Evolutionary conservation across 2,113 vertebrate genomes (phyloP), one percentile per base, ranked within the genome.

Genomic region (Periophthalmus modestus): DNA sequence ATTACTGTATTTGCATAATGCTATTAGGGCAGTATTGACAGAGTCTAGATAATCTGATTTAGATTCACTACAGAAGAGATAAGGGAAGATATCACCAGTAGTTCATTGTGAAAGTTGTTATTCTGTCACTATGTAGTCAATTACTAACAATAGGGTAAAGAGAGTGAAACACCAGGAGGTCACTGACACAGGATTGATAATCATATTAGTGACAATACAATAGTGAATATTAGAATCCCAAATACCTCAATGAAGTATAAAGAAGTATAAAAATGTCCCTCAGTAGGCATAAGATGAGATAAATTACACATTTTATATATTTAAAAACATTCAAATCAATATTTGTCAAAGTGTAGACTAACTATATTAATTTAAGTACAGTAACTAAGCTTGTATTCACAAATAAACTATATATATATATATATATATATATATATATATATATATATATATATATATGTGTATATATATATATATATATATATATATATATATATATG

Each of bases 61-160:
- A 65, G 33, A 7, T 75, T 16, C 75, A 10, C 59, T 36, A 58
- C 63, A 72, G 12, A 11, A 58, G 34, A 58, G 69, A 74, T 34
- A 1, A 58, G 11, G 2, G 57, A 58, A 58, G 57, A 24, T 59
- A 23, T 2, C 79, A 55, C 58, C 68, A 75, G 21, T 36, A 21
- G 47, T 68, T 71, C 15, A 63, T 43, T 78, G 63, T 39, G 14
- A 73, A 61, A 71, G 7, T 62, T 73, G 82, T 72, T 55, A 47
- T 72, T 67, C 48, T 81, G 80, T 70, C 73, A 73, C 66, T 7
- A 71, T 36, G 68, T 78, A 78, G 88, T 74, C 70, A 87, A 80
- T 84, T 81, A 74, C 73, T 59, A 2, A 7, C 1, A 82, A 81
- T 73, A 78, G 81, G 69, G 50, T 39, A 65, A 77, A 52, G 77